Evolutionary conservation across 2,113 vertebrate genomes (phyloP).

Genomic region (Urocitellus parryii): DNA sequence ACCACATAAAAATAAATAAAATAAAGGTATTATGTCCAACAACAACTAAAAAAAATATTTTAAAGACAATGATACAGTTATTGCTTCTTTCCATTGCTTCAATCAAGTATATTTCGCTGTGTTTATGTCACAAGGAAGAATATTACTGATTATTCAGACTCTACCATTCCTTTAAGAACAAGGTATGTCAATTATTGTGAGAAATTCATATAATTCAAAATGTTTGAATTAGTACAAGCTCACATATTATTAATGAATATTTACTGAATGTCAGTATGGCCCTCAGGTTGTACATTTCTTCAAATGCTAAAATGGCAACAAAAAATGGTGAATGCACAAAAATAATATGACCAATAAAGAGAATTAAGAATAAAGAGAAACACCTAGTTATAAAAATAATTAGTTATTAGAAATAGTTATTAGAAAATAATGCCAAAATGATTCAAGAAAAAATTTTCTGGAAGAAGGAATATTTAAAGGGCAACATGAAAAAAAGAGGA

Average conservation of each 20-base stretch:
- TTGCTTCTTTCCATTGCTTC: neutral
- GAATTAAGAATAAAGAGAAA: neutral
- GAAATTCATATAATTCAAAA: conserved; percentile 27
- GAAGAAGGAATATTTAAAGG: conserved; percentile 6
- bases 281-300: neutral
- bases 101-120: neutral
- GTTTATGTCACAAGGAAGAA: neutral
- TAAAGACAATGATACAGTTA: neutral
- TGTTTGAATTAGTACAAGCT: neutral
- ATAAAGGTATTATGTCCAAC: too few species aligned
- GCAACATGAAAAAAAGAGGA: conserved; percentile 7
- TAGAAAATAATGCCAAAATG: conserved; percentile 31
- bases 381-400: conserved; percentile 7
- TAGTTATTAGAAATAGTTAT: too few species aligned
- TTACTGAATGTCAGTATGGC: neutral
- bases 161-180: neutral
- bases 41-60: too few species aligned
- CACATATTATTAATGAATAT: neutral
- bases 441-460: conserved; percentile 18
- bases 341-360: neutral
- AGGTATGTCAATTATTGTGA: neutral
- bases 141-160: neutral
- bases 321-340: neutral
- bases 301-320: neutral
- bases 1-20: too few species aligned